phyloP scores from a whole-genome alignment of 2,113 vertebrate species.

The Eulemur macaco region DNA sequence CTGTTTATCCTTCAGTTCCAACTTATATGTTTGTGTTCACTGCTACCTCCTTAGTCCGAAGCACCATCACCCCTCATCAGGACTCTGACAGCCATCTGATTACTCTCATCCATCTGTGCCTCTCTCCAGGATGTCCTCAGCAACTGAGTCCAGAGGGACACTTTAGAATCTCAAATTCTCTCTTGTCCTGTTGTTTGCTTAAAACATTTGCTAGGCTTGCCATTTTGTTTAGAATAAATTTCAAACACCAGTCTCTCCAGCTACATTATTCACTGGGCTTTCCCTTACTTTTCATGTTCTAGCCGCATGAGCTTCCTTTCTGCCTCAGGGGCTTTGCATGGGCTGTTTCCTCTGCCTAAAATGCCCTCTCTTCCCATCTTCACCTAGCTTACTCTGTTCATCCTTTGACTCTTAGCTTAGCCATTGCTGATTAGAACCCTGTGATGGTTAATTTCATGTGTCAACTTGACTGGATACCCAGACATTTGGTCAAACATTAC shows the following conservation, averaged over 20 bases:
- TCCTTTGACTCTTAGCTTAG: neutral
- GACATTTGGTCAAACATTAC: neutral
- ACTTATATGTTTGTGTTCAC: neutral
- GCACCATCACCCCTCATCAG: neutral
- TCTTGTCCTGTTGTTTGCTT: neutral
- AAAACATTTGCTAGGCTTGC: neutral
- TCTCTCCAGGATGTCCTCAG: neutral
- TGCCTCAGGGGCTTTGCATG: neutral
- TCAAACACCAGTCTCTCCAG: neutral
- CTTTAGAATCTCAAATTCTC: neutral
- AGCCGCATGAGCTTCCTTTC: neutral
- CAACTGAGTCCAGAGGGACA: neutral
- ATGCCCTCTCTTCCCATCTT: neutral
- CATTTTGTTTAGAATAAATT: neutral
- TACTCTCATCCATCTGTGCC: neutral
- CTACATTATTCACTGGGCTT: neutral
- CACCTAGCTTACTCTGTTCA: neutral
- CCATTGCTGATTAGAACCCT: neutral
- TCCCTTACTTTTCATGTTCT: neutral
- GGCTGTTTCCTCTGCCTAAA: neutral
- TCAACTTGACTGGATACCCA: neutral
- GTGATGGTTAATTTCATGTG: neutral
- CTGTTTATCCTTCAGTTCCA: neutral
- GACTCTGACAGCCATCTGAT: neutral
- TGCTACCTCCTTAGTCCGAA: neutral